Evolutionary conservation across 2,113 vertebrate genomes (phyloP).

Genomic region (Melanerpes formicivorus): DNA sequence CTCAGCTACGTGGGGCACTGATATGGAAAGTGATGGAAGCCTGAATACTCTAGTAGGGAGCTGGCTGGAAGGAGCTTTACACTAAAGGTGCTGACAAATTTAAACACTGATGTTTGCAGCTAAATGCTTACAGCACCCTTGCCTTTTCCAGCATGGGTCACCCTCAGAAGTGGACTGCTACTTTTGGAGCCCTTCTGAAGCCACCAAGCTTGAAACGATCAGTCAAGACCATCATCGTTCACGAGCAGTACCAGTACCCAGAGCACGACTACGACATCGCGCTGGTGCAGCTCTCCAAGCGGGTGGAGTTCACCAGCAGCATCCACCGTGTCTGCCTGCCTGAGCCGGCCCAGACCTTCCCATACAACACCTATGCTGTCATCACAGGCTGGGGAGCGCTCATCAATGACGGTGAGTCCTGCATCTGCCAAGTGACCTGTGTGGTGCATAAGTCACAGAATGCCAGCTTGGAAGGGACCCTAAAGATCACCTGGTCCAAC

Average conservation of each 20-base stretch:
- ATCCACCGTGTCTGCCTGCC: slow-evolving; percentile 87
- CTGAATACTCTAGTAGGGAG: neutral
- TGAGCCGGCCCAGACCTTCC: slow-evolving; percentile 75
- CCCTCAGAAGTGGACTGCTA: slow-evolving; percentile 82
- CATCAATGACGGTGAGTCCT: slow-evolving; percentile 70
- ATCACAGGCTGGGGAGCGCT: slow-evolving; percentile 90
- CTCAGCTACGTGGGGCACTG: neutral
- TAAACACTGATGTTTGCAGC: neutral
- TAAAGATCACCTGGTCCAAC: too few species aligned
- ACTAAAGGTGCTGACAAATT: neutral
- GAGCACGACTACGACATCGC: slow-evolving; percentile 88
- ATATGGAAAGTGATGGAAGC: neutral
- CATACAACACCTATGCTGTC: slow-evolving; percentile 65
- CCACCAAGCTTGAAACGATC: slow-evolving; percentile 60
- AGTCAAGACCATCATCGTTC: slow-evolving; percentile 83
- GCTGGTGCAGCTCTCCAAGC: slow-evolving; percentile 84
- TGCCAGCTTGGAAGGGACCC: too few species aligned
- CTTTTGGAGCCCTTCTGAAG: slow-evolving; percentile 81
- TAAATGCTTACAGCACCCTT: slow-evolving; percentile 18
- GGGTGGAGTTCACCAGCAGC: slow-evolving; percentile 73
- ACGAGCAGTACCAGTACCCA: slow-evolving; percentile 81
- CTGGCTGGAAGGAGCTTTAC: neutral
- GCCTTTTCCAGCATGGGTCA: slow-evolving; percentile 69
- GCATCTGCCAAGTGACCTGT: neutral
- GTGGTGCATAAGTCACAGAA: neutral